phyloP scores from a whole-genome alignment of 2,888 invertebrate species.

The Trissolcus japonicus region DNA sequence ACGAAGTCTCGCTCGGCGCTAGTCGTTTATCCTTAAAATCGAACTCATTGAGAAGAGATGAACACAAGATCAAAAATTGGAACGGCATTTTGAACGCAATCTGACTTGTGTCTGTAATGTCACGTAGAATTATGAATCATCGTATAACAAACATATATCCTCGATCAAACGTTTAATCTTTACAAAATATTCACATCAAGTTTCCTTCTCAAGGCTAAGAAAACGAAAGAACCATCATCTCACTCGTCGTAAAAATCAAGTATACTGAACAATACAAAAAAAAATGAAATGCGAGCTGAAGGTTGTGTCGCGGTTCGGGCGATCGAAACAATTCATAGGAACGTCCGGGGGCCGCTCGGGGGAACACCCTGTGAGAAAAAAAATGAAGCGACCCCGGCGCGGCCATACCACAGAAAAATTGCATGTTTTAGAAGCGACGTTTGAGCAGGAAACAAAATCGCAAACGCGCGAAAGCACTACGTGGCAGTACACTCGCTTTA shows the following conservation, averaged over 20 bases:
- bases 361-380: constrained; percentile 11
- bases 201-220: constrained; percentile 11
- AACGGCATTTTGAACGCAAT: constrained; percentile 15
- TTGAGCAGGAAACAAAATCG: constrained; percentile 56
- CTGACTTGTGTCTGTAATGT: constrained; percentile 24
- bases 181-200: constrained; percentile 27
- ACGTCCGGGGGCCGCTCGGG: constrained; percentile 33
- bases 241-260: constrained; percentile 12
- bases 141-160: constrained; percentile 43
- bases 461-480: constrained; percentile 41
- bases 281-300: constrained; percentile 29
- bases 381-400: constrained; percentile 26
- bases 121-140: constrained; percentile 42
- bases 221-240: constrained; percentile 15
- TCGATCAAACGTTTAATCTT: constrained; percentile 18
- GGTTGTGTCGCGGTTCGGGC: constrained; percentile 28
- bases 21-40: background rate
- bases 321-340: constrained; percentile 44
- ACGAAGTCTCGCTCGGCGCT: background rate
- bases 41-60: background rate
- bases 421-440: constrained; percentile 54
- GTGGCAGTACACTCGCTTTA: background rate
- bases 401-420: constrained; percentile 46
- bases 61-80: constrained; percentile 9
- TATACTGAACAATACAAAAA: constrained; percentile 29